Percentiles rank a stretch among this genome's conserved stretches.
phyloP scores from a whole-genome alignment of 1,140 invertebrate species.

The Spodoptera litura region DNA sequence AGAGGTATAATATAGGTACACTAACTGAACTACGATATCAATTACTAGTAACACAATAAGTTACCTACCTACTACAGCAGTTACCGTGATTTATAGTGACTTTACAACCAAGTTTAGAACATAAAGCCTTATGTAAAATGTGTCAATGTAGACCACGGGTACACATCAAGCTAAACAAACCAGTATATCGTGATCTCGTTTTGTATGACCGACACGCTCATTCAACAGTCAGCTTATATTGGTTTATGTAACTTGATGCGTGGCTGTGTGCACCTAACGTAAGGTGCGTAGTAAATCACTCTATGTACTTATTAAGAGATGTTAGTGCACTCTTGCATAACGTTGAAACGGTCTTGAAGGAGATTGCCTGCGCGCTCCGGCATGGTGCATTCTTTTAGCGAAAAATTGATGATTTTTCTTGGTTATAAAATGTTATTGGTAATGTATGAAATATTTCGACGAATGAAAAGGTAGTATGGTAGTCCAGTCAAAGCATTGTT shows the following conservation, averaged over 20 bases:
- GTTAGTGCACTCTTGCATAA: conserved; percentile 2
- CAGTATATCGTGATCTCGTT: too few relatives aligned
- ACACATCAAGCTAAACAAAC: too few relatives aligned
- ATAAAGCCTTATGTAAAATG: conserved; percentile 38
- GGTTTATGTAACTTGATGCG: too few relatives aligned
- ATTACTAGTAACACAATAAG: conserved; percentile 1
- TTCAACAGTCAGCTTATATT: too few relatives aligned
- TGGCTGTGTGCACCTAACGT: neutral
- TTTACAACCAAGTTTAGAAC: conserved; percentile 1
- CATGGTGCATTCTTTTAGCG: neutral
- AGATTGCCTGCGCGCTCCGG: neutral
- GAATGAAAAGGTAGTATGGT: too few relatives aligned
- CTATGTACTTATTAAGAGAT: conserved; percentile 7
- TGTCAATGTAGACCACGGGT: conserved; percentile 46
- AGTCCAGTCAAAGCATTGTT: too few relatives aligned
- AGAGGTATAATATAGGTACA: too few relatives aligned
- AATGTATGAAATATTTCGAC: too few relatives aligned
- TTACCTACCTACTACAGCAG: too few relatives aligned
- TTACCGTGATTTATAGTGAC: conserved; percentile 4
- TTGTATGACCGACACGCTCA: too few relatives aligned
- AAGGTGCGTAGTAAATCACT: conserved; percentile 38
- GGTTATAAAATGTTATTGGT: neutral
- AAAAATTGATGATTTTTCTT: neutral
- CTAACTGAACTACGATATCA: neutral
- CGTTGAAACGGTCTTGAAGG: neutral